Evolutionary conservation across 2,113 vertebrate genomes (phyloP).

Genomic region (Phoxinus phoxinus): DNA sequence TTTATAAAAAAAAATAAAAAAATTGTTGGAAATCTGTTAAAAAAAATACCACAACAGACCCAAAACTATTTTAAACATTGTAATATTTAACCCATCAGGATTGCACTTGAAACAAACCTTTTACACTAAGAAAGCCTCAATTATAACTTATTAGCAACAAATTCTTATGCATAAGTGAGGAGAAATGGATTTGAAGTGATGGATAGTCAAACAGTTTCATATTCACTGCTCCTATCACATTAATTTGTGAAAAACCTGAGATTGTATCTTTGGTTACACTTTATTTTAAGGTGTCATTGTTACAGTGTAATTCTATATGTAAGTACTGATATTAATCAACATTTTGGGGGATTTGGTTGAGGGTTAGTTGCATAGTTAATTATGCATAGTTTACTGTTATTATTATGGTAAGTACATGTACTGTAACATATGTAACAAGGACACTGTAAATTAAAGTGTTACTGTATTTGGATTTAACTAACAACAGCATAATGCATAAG

Average conservation of each 20-base stretch:
- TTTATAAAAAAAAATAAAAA: neutral
- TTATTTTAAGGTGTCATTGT: too few relatives aligned
- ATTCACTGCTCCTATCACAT: neutral
- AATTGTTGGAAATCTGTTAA: neutral
- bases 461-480: neutral
- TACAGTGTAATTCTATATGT: too few relatives aligned
- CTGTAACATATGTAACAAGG: too few relatives aligned
- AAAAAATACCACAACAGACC: neutral
- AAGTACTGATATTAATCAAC: too few relatives aligned
- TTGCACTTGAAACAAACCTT: neutral
- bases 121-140: neutral
- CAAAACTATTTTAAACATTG: neutral
- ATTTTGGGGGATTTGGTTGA: too few relatives aligned
- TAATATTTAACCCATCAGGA: neutral
- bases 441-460: too few relatives aligned
- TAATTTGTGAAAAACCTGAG: neutral
- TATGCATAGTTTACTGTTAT: too few relatives aligned
- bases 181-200: neutral
- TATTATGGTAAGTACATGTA: too few relatives aligned
- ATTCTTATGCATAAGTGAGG: neutral
- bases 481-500: neutral
- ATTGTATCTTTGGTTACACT: too few relatives aligned
- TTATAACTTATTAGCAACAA: neutral
- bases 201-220: neutral
- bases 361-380: too few relatives aligned